These are phyloP conservation scores for Ardeotis arabs DNA, from an alignment of 2,113 vertebrate species.

Conservation along the genomic window DNA sequence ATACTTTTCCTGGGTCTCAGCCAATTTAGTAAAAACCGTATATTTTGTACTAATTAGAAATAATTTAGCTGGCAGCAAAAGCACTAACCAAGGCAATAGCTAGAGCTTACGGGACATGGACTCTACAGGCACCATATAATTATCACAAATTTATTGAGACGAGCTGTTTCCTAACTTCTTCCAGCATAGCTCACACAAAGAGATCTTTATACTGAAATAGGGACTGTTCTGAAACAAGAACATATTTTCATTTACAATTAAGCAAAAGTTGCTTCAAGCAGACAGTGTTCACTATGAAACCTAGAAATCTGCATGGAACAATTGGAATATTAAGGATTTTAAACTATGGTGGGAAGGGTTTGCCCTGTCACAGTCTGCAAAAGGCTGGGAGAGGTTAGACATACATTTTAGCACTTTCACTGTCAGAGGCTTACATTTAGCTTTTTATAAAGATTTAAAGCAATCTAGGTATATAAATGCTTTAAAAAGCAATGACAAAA, in stretches of 20 bases:
- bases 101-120: background rate
- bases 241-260: background rate
- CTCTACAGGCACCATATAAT: background rate
- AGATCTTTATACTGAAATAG: background rate
- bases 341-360: background rate
- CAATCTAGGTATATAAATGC: background rate
- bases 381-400: background rate
- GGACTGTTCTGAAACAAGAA: background rate
- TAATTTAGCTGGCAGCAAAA: conserved; percentile 26
- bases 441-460: background rate
- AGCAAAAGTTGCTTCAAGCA: background rate
- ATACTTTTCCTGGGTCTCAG: conserved; percentile 1
- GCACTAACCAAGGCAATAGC: background rate
- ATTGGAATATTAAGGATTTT: background rate
- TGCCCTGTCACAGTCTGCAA: background rate
- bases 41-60: conserved; percentile 38
- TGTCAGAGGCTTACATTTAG: background rate
- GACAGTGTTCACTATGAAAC: background rate
- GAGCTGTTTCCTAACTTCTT: background rate
- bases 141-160: background rate
- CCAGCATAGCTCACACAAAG: background rate
- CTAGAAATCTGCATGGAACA: background rate
- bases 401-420: background rate
- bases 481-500: background rate
- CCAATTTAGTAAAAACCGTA: background rate